Percentiles rank a stretch among this genome's conserved stretches.
Conservation (phyloP, 2,888 invertebrate genomes). For the Acronicta alni region DNA sequence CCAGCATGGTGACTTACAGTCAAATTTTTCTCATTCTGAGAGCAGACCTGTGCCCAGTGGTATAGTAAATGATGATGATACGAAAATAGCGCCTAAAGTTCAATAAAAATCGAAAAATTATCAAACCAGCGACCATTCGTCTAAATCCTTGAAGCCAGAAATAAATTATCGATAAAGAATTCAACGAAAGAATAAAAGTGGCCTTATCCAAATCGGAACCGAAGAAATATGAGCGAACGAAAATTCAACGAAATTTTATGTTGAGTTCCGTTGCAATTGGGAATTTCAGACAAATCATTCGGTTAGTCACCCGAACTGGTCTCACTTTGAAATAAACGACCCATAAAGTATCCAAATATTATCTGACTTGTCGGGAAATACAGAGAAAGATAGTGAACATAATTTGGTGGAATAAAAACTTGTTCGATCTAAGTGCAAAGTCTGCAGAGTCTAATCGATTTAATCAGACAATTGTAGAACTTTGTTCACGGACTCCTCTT, state of each 20-base stretch:
- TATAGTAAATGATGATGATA: no score
- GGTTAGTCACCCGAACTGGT: conserved; percentile 46
- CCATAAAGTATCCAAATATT: conserved; percentile 49
- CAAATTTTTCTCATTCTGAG: no score
- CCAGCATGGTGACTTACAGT: no score
- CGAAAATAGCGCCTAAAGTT: conserved; percentile 1
- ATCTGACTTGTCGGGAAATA: conserved; percentile 38
- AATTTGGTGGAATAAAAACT: conserved; percentile 49
- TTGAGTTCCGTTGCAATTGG: conserved; percentile 41
- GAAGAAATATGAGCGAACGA: conserved; percentile 49
- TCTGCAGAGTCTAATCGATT: conserved; percentile 37
- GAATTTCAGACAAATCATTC: conserved; percentile 51
- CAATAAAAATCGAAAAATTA: conserved; percentile 19
- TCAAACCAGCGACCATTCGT: conserved; percentile 20
- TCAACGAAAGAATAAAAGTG: conserved; percentile 44
- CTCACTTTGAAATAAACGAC: conserved; percentile 46
- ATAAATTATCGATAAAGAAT: conserved; percentile 51
- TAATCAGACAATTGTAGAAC: conserved; percentile 40
- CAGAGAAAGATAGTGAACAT: conserved; percentile 48
- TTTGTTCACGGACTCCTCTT: conserved; percentile 15
- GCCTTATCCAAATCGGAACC: conserved; percentile 46
- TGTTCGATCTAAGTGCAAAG: conserved; percentile 30
- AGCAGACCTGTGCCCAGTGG: no score
- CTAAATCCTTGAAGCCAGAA: conserved; percentile 37
- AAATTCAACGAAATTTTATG: conserved; percentile 50